Evolutionary conservation across 2,888 invertebrate genomes (phyloP), one percentile per base, ranked within the genome.

Genomic region (Cataglyphis albicans): DNA sequence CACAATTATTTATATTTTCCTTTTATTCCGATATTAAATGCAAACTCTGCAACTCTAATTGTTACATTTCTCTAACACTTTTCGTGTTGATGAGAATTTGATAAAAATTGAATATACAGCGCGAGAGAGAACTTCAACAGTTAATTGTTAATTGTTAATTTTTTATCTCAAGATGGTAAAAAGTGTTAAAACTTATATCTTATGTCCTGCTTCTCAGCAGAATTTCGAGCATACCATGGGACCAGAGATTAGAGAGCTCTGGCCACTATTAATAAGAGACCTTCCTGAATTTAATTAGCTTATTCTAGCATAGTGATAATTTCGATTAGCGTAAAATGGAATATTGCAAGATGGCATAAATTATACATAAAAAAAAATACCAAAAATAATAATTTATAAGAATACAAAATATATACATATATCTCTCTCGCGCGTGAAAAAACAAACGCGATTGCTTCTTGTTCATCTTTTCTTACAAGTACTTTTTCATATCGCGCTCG

Each of bases 141-240:
- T 84, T 82, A 84, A 75, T 76, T 76, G 65, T 64, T 29, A 29
- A 29, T 29, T 29, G 25, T 29, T 29, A 29, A 29, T 29, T 15
- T 18, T 15, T 41, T 61, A 29, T 41, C 61, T 25, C 9, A 18
- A 38, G 21, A 10, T 10, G 81, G 64, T 68, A 87, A 89, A 87
- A 88, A 87, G 67, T 52, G 41, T 44, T 61, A 48, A 9, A 64
- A 63, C 6, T 35, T 35, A 35, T 35, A 35, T 35, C 63, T 82
- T 83, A 64, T 75, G 82, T 74, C 55, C 64, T 57, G 55, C 73
- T 64, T 85, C 85, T 63, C 61, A 35, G 32, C 32, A 35, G 0
- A 6, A 35, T 6, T 35, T 35, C 0, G 6, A 6, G 6, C 32
- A 32, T 32, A 32, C 32, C 32, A 35, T 35, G 0, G 32, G 0